Evolutionary conservation across 1,140 invertebrate species (phyloP), one percentile per base, ranked within the genome.

Genomic region (Drosophila sturtevanti): DNA sequence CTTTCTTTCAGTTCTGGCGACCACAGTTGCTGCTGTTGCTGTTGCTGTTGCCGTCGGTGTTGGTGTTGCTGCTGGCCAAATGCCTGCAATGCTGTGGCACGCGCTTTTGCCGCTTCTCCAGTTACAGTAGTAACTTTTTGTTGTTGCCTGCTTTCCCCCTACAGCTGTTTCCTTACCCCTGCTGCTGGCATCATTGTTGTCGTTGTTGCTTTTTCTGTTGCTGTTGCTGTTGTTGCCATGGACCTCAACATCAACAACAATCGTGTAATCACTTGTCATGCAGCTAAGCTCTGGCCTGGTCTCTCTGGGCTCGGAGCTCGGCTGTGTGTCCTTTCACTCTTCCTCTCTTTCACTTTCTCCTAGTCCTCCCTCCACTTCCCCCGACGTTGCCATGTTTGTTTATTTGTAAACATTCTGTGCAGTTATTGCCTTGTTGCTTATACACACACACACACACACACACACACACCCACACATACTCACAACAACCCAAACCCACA

Each of bases 231-330:
- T 21, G 59, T 55, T 72, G 59, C 68, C 60, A 63, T 54, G 68
- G 59, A 55, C 62, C 68, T 34, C 55, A 27, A 54, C 51, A 75
- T 76, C 71, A 54, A 65, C 70, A 74, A 66, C 38, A 63, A 82
- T 77, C 77, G 70, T 85, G 81, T 85, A 81, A 85, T 85, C 81
- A 78, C 81, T 85, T 86, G 81, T 85, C 81, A 81, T 68, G 56
- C 55, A 66, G 77, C 73, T 81, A 79, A 85, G 81, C 81, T 71
- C 73, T 71, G 77, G 35, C 66, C 54, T 27, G 27, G 12, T 16
- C 52, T 48, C 52, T 48, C 41, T 48, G 41, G 41, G 41, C 18
- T 48, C 41, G 18, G 41, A 21, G 41, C 41, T 48, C 41, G 16
- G 41, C 41, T 48, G 41, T 48, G 16, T 48, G 41, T 48, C n/a